Evolutionary conservation across 2,797 vertebrate genomes (phyloP).

Genomic region (Bovichtus diacanthus): DNA sequence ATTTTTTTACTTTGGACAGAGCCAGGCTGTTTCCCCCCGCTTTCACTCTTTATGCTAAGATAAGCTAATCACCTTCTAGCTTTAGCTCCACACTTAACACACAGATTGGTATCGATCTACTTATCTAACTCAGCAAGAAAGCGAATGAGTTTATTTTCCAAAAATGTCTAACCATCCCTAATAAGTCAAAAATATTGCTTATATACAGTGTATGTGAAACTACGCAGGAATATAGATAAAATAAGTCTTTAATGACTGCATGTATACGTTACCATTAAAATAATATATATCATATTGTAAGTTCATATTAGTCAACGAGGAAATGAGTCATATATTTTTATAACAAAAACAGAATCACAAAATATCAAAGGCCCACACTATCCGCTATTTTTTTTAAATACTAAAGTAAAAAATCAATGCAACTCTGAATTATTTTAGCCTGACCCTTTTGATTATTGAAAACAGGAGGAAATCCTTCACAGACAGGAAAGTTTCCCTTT

Average conservation of each 20-base stretch:
- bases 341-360: conserved; percentile 1
- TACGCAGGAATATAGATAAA: background rate
- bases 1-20: background rate
- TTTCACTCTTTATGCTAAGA: background rate
- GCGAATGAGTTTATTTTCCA: background rate
- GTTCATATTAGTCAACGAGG: background rate
- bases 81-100: background rate
- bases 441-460: conserved; percentile 65
- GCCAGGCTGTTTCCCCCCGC: background rate
- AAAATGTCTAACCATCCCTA: conserved; percentile 5
- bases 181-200: background rate
- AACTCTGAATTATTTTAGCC: conserved; percentile 65
- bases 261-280: background rate
- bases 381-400: background rate
- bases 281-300: background rate
- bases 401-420: conserved; percentile 24
- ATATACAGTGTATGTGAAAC: background rate
- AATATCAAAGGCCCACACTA: background rate
- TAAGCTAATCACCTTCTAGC: background rate
- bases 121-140: background rate
- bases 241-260: background rate
- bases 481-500: conserved; percentile 83
- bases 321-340: conserved; percentile 11
- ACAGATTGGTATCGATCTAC: background rate
- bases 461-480: conserved; percentile 83